A percentile compares a stretch with the other conserved stretches of the same genome.
These are phyloP conservation scores for Drosophila formosana DNA, from an alignment of 2,888 invertebrate genomes.

Conservation along the genomic window DNA sequence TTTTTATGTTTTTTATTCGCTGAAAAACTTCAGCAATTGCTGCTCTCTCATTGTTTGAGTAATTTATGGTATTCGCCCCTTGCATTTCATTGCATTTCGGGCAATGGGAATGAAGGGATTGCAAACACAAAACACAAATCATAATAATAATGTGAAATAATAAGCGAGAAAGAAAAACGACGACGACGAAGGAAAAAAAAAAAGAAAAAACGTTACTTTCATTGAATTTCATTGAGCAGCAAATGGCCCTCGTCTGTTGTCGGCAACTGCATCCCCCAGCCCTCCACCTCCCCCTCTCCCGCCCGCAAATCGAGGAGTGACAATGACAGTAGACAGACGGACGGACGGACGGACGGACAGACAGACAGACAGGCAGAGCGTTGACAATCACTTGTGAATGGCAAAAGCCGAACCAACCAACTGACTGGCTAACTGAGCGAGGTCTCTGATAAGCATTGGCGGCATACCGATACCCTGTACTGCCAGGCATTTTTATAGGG, in stretches of 20 bases:
- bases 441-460: constrained; percentile 37
- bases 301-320: constrained; percentile 23
- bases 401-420: constrained; percentile 18
- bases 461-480: constrained; percentile 19
- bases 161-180: constrained; percentile 32
- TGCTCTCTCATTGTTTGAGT: constrained; percentile 19
- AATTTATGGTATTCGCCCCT: constrained; percentile 30
- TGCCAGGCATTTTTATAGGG: not conserved
- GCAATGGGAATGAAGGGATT: constrained; percentile 1
- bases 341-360: no score
- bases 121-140: constrained; percentile 23
- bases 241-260: constrained; percentile 51
- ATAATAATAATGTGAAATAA: constrained; percentile 29
- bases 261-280: not conserved
- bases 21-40: constrained; percentile 42
- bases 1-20: constrained; percentile 4
- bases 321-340: constrained; percentile 29
- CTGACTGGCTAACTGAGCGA: not conserved
- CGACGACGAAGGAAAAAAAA: not conserved
- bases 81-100: constrained; percentile 61
- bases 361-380: not conserved
- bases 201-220: constrained; percentile 59
- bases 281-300: not conserved
- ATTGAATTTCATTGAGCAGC: constrained; percentile 63
- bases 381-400: constrained; percentile 46